Evolutionary conservation across 2,113 vertebrate species (phyloP).

Genomic region (Pterocles orientalis): DNA sequence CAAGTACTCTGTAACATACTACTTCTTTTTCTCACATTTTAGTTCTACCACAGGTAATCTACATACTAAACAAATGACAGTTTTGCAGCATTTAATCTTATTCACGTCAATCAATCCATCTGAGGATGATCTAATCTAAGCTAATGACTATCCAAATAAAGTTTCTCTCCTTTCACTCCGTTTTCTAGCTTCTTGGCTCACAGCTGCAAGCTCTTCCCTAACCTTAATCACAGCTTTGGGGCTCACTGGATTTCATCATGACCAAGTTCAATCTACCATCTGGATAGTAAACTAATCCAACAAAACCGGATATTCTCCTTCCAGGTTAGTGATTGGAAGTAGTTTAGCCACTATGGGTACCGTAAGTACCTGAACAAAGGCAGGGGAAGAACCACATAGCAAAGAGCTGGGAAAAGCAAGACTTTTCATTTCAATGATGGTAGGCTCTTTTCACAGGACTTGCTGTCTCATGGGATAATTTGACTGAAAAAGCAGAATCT

Average conservation of each 20-base stretch:
- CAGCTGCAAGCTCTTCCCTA: neutral
- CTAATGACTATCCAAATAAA: neutral
- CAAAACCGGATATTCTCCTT: neutral
- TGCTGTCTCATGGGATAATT: neutral
- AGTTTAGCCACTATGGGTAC: neutral
- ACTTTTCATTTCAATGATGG: fast-evolving
- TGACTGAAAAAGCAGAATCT: neutral
- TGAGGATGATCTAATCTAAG: neutral
- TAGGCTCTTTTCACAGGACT: neutral
- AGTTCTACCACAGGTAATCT: neutral
- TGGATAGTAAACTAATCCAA: neutral
- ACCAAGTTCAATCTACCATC: neutral
- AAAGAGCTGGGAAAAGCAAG: neutral
- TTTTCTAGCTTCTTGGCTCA: neutral
- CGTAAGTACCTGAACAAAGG: neutral
- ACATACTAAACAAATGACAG: neutral
- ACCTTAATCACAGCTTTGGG: neutral
- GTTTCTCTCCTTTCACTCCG: neutral
- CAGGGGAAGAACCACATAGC: fast-evolving
- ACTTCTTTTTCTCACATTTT: neutral
- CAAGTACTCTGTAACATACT: neutral
- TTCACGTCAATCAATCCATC: neutral
- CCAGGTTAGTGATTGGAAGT: neutral
- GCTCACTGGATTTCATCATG: neutral
- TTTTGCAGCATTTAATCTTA: neutral